phyloP scores from a whole-genome alignment of 2,113 vertebrate genomes.

The Galbula dea region DNA sequence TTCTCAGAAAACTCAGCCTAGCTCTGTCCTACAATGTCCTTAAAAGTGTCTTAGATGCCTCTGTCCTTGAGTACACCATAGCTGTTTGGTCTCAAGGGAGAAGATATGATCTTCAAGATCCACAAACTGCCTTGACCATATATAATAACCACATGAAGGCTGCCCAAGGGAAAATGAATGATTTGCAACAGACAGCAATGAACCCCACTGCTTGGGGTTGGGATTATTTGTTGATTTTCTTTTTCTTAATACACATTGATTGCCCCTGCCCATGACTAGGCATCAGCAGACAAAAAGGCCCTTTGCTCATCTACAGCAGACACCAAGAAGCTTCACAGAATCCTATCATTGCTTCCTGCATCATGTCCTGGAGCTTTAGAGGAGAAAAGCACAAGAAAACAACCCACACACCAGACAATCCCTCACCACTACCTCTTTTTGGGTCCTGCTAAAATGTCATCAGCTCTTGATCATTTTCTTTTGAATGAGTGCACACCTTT shows the following conservation, averaged over 20 bases:
- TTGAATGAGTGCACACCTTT: background rate
- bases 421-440: background rate
- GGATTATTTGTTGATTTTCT: background rate
- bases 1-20: background rate
- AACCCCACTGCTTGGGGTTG: background rate
- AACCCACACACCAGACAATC: background rate
- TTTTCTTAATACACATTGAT: background rate
- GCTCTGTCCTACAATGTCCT: background rate
- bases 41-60: background rate
- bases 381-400: background rate
- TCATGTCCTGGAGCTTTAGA: background rate
- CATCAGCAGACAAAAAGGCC: background rate
- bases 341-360: background rate
- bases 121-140: background rate
- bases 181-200: background rate
- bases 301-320: background rate
- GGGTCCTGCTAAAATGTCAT: background rate
- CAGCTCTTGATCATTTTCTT: background rate
- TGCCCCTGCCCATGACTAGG: background rate
- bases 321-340: background rate
- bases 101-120: background rate
- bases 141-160: fast-evolving
- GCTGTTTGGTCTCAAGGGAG: background rate
- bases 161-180: background rate
- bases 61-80: background rate